Base-by-base conservation (phyloP, 2,888 invertebrate species). In the Ferrisia virgata region DNA sequence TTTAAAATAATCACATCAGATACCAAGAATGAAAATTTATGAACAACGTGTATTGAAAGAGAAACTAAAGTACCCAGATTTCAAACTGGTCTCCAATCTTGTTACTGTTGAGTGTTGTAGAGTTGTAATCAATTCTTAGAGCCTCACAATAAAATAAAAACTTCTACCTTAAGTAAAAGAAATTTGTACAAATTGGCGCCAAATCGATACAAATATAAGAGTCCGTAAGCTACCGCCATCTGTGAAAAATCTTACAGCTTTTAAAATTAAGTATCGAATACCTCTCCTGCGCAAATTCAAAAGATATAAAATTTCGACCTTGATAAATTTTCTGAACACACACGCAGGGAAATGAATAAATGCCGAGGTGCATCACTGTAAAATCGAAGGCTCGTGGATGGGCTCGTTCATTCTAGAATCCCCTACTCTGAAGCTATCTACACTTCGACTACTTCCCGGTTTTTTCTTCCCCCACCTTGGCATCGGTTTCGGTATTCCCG, bases 361-460 rank as follows among this genome's bases (percentile, higher is more conserved):
- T 1, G 8, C 0, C 11, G 18, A 18, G 0, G 0, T 18, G 9
- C 72, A 76, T 36, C 72, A 76, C 72, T 76, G 72, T 18, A 36
- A 64, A 36, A 76, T 64, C 36, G 72, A 76, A 76, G 72, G 72
- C 72, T 36, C 72, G 72, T 2, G 33, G 0, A 22, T 36, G 72
- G 72, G 72, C 72, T 76, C 18, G 72, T 76, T 22, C 72, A 8
- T 76, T 76, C 72, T 76, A 36, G 36, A 76, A 36, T 36, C 33
- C 36, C 36, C 72, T 36, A 76, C 72, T 76, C 36, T 8, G 8
- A 36, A 3, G 25, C 9, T 25, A 76, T 36, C 36, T 53, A n/a
- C n/a, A n/a, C n/a, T n/a, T n/a, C n/a, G n/a, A n/a, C n/a, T n/a
- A 76, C 72, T 76, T 76, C 72, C 72, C 72, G 72, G 72, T 76